phyloP scores from a whole-genome alignment of 2,113 vertebrate genomes.

The Leptobrachium leishanense region DNA sequence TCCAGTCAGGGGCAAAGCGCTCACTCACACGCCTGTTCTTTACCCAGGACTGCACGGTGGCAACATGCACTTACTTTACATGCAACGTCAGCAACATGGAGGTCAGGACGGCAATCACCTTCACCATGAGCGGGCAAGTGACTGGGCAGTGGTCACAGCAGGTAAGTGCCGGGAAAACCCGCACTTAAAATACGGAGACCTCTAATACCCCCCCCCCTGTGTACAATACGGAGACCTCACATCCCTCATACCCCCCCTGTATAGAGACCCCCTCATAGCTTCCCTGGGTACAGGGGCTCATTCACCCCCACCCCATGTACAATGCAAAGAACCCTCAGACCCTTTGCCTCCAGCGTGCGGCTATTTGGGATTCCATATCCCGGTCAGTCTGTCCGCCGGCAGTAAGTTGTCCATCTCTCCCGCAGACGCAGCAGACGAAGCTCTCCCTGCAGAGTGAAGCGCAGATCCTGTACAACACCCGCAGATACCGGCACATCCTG shows the following conservation, averaged over 20 bases:
- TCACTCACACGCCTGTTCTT: not conserved
- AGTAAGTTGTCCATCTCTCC: not conserved
- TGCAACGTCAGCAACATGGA: conserved; percentile 19
- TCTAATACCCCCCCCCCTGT: not conserved
- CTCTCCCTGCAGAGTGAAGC: conserved; percentile 14
- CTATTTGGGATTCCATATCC: not conserved
- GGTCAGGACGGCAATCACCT: not conserved
- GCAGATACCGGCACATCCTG: not conserved
- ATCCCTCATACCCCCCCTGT: no score
- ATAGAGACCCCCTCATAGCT: no score
- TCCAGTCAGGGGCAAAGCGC: no score
- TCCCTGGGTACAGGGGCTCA: no score
- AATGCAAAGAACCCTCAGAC: not conserved
- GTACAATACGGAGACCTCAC: no score
- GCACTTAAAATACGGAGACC: no score
- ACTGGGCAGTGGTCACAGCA: conserved; percentile 10
- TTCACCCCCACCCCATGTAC: no score
- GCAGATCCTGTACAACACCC: conserved; percentile 5
- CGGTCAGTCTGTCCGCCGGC: no score
- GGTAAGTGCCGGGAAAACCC: not conserved
- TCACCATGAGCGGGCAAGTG: conserved; percentile 18
- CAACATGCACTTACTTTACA: not conserved
- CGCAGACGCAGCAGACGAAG: conserved; percentile 2
- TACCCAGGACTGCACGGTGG: conserved; percentile 26
- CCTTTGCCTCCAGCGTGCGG: no score